Evolutionary conservation across 1,140 invertebrate genomes (phyloP).

Genomic region (Drosophila elegans): DNA sequence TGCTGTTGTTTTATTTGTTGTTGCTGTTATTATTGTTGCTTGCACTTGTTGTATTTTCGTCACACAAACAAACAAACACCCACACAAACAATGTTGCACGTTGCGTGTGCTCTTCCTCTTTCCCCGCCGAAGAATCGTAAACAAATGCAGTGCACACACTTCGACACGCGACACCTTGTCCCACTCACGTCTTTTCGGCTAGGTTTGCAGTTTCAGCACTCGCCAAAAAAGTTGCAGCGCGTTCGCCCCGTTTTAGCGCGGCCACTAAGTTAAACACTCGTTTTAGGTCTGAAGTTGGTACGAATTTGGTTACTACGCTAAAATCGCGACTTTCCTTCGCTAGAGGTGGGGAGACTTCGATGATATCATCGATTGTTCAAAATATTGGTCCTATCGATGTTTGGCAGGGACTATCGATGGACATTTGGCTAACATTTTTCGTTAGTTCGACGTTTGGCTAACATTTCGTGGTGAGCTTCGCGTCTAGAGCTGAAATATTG

Average conservation of each 20-base stretch:
- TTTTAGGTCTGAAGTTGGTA: too few species aligned
- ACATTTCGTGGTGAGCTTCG: too few species aligned
- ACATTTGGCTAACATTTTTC: too few species aligned
- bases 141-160: slow-evolving; percentile 54
- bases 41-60: slow-evolving; percentile 65
- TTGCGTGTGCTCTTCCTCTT: slow-evolving; percentile 3
- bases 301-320: too few species aligned
- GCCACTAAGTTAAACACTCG: too few species aligned
- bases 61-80: slow-evolving; percentile 36
- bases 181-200: slow-evolving; percentile 8
- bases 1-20: slow-evolving; percentile 7
- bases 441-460: too few species aligned
- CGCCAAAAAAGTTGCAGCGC: slow-evolving; percentile 37
- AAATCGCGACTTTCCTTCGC: too few species aligned
- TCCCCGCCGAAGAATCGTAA: slow-evolving; percentile 14
- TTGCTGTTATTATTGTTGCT: slow-evolving; percentile 31
- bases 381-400: too few species aligned
- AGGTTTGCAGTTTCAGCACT: slow-evolving; percentile 45
- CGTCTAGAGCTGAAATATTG: too few species aligned
- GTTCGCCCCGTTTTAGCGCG: slow-evolving; percentile 10
- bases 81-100: slow-evolving; percentile 14
- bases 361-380: too few species aligned
- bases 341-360: too few species aligned
- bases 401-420: too few species aligned
- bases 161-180: background rate